Base-by-base conservation (phyloP, 2,113 vertebrate genomes). In the Hemicordylus capensis region DNA sequence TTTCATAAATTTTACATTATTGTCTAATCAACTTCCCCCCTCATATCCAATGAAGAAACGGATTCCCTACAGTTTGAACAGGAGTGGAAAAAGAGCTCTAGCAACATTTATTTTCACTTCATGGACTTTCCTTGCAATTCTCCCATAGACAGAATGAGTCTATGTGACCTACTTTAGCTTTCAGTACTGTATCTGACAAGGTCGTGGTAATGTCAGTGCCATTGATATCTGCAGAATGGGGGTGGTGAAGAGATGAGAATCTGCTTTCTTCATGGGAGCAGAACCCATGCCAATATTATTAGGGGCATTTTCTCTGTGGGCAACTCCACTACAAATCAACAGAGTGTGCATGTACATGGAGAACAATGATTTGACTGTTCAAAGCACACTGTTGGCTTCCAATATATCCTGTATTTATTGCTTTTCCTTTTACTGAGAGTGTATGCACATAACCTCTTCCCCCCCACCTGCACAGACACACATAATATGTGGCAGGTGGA, bases 201-300 rank as follows among this genome's bases (percentile, higher is more conserved):
- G 69, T 37, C 80, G 51, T 72, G 61, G 17, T 26, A 28, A 31
- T 0, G 0, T 2, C 37, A 81, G 19, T 0, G 0, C 0, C 1
- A 67, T 26, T 75, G 34, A 63, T 26, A 74, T 26, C 31, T 20
- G 70, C 56, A 72, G 31, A 28, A 44, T 34, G 11, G 3, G 56
- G 20, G n/a, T 1, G 19, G 17, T 48, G 31, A 66, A 46, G 54
- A 59, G 26, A 59, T n/a, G 17, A 82, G 66, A 83, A 79, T 10
- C 54, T 84, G n/a, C 31, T 74, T 69, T 76, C 42, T 70, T 88
- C 72, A 54, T 20, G 51, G 26, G 85, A 85, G 82, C 64, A 88
- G 8, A 75, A 28, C 19, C 63, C 81, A 56, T 64, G 44, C 85
- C 2, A 0, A 93, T 84, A 54, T 46, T 76, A 48, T 2, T 10